Percentiles rank a stretch among this genome's conserved stretches.
These are phyloP conservation scores for Thysanoteuthis rhombus DNA, from an alignment of 2,888 invertebrate species.

Conservation along the genomic window DNA sequence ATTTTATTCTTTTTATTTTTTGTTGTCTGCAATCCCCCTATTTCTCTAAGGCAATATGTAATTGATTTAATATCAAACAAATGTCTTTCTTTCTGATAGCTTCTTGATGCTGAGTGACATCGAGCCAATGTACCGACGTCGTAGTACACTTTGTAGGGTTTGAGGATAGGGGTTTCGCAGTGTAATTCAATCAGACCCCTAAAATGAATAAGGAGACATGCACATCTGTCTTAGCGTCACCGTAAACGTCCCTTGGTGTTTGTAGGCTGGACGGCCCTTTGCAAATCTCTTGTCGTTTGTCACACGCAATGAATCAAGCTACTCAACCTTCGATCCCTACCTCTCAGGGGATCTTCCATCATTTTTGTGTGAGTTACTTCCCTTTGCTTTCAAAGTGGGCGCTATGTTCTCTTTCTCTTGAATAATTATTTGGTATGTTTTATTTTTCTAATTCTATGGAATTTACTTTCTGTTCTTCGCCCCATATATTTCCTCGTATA, in stretches of 20 bases:
- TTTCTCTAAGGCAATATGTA: background rate
- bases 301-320: slow-evolving; percentile 12
- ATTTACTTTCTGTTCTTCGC: too few species aligned
- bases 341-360: background rate
- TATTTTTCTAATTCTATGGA: background rate
- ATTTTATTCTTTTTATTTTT: background rate
- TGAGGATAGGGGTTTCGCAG: background rate
- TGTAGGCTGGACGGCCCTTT: too few species aligned
- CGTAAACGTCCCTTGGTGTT: background rate
- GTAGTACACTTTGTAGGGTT: background rate
- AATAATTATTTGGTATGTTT: background rate
- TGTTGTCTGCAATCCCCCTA: background rate
- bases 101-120: background rate
- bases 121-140: background rate
- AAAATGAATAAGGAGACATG: background rate
- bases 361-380: background rate
- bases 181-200: background rate
- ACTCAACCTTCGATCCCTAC: background rate
- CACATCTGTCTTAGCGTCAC: slow-evolving; percentile 12
- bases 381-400: background rate
- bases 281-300: background rate
- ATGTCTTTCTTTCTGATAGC: background rate
- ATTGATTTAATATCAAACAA: background rate
- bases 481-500: background rate
- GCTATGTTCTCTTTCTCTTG: background rate